Percentiles rank a stretch among this genome's conserved stretches.
phyloP scores from a whole-genome alignment of 2,113 vertebrate genomes.

The Oryzias melastigma region DNA sequence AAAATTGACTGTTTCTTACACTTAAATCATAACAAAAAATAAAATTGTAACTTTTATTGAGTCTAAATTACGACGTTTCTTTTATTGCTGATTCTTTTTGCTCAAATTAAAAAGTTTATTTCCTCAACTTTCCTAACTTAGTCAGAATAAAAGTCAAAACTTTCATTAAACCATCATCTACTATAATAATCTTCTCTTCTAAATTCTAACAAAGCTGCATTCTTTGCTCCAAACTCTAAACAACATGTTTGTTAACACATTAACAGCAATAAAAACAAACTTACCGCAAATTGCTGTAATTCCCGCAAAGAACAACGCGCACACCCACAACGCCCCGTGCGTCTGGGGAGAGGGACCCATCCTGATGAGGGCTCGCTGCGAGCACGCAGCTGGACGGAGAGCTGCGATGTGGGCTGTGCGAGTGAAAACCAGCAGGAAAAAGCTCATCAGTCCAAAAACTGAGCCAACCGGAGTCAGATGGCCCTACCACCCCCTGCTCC shows the following conservation, averaged over 20 bases:
- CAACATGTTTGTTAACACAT: too few species aligned
- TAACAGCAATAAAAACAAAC: background rate
- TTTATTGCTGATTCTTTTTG: too few species aligned
- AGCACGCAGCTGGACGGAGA: constrained; percentile 35
- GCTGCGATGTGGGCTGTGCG: constrained; percentile 10
- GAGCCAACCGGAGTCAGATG: constrained; percentile 58
- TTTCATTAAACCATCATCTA: background rate
- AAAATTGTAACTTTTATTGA: too few species aligned
- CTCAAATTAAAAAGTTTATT: too few species aligned
- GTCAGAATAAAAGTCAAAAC: background rate
- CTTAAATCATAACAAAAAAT: background rate
- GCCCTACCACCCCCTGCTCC: constrained; percentile 21
- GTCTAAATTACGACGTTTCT: too few species aligned
- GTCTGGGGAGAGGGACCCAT: constrained; percentile 49
- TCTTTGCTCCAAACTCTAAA: background rate
- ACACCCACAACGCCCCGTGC: constrained; percentile 28
- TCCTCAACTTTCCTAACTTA: too few species aligned
- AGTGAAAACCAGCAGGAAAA: constrained; percentile 14
- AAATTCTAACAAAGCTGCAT: background rate
- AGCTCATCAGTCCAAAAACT: constrained; percentile 31
- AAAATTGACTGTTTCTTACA: background rate
- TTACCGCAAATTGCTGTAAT: constrained; percentile 43
- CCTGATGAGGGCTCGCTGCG: constrained; percentile 44
- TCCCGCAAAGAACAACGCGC: constrained; percentile 22
- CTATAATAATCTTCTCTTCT: background rate